Evolutionary conservation across 2,888 invertebrate species (phyloP).

Genomic region (Melanostoma mellinum): DNA sequence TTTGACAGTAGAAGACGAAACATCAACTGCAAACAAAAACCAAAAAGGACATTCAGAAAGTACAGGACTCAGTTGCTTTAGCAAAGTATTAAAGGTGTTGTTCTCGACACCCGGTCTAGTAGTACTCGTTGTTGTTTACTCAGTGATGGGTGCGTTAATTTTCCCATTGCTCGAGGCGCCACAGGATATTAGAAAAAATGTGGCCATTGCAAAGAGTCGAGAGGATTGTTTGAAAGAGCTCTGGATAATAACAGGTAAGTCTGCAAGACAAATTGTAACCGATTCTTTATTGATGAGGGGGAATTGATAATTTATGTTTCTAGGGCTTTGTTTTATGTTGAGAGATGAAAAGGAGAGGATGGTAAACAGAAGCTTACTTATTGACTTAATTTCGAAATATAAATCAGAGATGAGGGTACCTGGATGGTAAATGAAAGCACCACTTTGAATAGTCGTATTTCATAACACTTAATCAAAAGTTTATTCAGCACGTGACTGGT

Average conservation of each 20-base stretch:
- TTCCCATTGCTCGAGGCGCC: conserved; percentile 90
- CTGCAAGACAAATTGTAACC: neutral
- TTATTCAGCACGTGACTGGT: too few species aligned
- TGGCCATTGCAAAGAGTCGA: conserved; percentile 85
- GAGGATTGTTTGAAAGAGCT: conserved; percentile 88
- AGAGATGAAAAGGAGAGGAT: too few species aligned
- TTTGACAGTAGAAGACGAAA: conserved; percentile 58
- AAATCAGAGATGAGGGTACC: too few species aligned
- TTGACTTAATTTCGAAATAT: too few species aligned
- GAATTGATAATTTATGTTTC: neutral
- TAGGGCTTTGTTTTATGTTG: too few species aligned
- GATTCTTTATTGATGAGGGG: neutral
- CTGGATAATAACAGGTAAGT: conserved; percentile 91
- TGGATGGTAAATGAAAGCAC: too few species aligned
- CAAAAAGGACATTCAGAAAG: conserved; percentile 51
- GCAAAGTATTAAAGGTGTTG: conserved; percentile 78
- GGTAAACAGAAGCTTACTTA: too few species aligned
- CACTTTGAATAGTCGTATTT: too few species aligned
- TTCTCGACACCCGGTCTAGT: conserved; percentile 85
- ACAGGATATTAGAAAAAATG: conserved; percentile 85
- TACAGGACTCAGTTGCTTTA: conserved; percentile 74
- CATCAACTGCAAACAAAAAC: conserved; percentile 44
- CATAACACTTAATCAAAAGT: too few species aligned
- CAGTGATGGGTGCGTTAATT: conserved; percentile 88
- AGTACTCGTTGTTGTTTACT: conserved; percentile 88